A percentile compares a stretch with the other conserved stretches of the same genome.
Evolutionary conservation across 2,113 vertebrate genomes (phyloP).

Genomic region (Alexandromys fortis): DNA sequence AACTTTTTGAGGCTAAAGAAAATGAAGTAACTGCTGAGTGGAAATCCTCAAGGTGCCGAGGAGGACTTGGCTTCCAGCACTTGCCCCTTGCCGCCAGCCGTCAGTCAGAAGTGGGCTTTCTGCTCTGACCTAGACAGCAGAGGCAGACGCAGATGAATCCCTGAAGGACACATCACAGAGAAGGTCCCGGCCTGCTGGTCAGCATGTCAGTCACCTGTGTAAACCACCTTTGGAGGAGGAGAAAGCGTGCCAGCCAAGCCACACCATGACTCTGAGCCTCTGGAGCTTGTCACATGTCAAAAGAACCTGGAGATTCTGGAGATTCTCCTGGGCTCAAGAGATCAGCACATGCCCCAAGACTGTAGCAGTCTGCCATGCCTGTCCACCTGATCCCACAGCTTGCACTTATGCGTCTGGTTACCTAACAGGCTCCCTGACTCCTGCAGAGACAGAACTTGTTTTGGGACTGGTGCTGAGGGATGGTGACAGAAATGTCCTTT

Average conservation of each 20-base stretch:
- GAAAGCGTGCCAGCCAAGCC: rapidly evolving
- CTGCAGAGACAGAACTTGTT: background rate
- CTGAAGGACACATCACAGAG: background rate
- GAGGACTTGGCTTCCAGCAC: conserved; percentile 57
- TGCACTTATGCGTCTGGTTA: background rate
- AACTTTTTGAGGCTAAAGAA: background rate
- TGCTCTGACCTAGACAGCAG: background rate
- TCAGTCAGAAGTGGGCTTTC: conserved; percentile 46
- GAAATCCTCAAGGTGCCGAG: conserved; percentile 57
- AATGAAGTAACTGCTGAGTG: background rate
- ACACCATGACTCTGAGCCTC: background rate
- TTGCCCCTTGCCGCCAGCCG: conserved; percentile 58
- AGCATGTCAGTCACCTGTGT: background rate
- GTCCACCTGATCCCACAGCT: rapidly evolving
- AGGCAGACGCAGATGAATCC: background rate
- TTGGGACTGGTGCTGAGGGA: background rate
- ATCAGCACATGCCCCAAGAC: rapidly evolving
- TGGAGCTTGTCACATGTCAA: rapidly evolving
- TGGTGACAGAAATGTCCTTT: background rate
- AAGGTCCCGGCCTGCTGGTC: background rate
- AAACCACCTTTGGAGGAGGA: background rate
- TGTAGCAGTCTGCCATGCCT: rapidly evolving
- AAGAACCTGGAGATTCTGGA: background rate
- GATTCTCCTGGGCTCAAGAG: background rate
- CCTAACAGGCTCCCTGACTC: background rate